Percentiles rank a stretch among this genome's conserved stretches.
Evolutionary conservation across 2,888 invertebrate genomes (phyloP).

Genomic region (Coelogynopora nodosa): DNA sequence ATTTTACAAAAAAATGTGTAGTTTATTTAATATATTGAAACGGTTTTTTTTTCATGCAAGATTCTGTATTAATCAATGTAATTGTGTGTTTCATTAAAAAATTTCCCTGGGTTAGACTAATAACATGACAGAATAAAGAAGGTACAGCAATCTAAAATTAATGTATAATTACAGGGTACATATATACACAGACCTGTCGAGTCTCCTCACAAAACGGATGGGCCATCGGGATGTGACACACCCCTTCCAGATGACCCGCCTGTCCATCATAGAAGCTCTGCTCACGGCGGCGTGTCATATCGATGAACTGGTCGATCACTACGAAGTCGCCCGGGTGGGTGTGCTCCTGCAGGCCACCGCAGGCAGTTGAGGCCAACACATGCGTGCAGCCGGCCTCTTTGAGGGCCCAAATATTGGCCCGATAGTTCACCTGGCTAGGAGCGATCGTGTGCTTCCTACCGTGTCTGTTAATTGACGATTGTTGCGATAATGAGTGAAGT

Average conservation of each 20-base stretch:
- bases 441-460: constrained; percentile 69
- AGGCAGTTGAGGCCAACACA: constrained; percentile 85
- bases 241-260: constrained; percentile 67
- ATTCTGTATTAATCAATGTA: no score
- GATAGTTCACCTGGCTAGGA: constrained; percentile 85
- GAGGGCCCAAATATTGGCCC: constrained; percentile 92
- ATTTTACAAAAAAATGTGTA: no score
- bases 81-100: no score
- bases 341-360: constrained; percentile 70
- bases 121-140: no score
- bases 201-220: constrained; percentile 78
- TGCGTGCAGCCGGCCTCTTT: constrained; percentile 81
- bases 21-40: no score
- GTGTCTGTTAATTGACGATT: no score
- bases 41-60: no score
- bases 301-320: constrained; percentile 72
- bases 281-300: constrained; percentile 68
- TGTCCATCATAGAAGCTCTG: constrained; percentile 79
- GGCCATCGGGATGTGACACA: constrained; percentile 87
- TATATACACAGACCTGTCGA: constrained; percentile 64
- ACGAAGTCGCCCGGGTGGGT: constrained; percentile 84
- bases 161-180: no score
- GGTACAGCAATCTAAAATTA: no score
- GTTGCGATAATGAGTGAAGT: no score
- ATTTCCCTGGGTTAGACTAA: no score